Base-by-base conservation (phyloP, 2,797 vertebrate genomes). In the Pangasius sanitwongsei region DNA sequence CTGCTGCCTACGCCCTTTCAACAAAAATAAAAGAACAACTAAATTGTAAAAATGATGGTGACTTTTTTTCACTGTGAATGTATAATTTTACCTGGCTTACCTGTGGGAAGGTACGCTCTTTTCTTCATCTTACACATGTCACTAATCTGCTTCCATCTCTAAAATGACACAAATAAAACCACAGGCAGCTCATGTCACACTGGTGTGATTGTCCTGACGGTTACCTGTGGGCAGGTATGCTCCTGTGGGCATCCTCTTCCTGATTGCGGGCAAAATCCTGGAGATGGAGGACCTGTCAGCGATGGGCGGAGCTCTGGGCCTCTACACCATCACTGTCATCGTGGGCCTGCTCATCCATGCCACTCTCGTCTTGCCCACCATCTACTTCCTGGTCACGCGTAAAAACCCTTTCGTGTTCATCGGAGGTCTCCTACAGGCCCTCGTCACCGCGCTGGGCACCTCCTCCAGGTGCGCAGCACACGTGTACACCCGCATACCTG, bases 221-320 rank as follows among this genome's bases (percentile, higher is more conserved):
- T 23, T 50, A 50, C 55, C 15, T 48, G n/a, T 57, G 65, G 50
- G 28, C 89, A 97, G 97, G 97, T 97, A 97, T 20, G 96, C 97
- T 16, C 97, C 97, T 0, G 69, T 97, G 1, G 97, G 97, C 53
- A 97, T 97, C 89, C 92, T 97, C 91, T 97, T 97, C 85, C 95
- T 97, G 91, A 97, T 97, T 85, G 97, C 97, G 28, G 97, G 97
- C 81, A 97, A 97, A 91, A 97, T 97, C 0, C 95, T 97, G 81
- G 96, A 95, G 90, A 97, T 97, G 95, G 96, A 96, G 0, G 96
- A 97, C 91, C 92, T 97, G 77, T 89, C 95, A 31, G 12, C 89
- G 6, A 97, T 97, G 95, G 96, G 96, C 0, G 92, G 96, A 18
- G 96, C 97, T 93, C 93, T 97, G 90, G 96, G 93, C 74, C 96